phyloP scores from a whole-genome alignment of 2,888 invertebrate genomes.

The Dynastes grantii region DNA sequence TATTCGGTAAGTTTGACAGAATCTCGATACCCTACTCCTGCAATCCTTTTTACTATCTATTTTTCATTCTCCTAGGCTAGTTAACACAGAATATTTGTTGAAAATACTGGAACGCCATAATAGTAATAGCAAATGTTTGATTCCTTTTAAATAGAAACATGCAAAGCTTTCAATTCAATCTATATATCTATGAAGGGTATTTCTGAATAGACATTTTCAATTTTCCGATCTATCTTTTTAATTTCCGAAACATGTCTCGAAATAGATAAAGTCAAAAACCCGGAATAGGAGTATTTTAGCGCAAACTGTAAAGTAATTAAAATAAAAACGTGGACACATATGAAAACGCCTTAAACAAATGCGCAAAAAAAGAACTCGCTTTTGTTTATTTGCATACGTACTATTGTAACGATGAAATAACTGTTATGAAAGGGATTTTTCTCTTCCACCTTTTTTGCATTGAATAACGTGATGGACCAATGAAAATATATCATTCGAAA shows the following conservation, averaged over 20 bases:
- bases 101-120: too few relatives aligned
- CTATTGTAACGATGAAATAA: constrained; percentile 42
- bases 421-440: constrained; percentile 46
- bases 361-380: background rate
- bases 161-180: too few relatives aligned
- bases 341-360: constrained; percentile 12
- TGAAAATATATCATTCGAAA: constrained; percentile 54
- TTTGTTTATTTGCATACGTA: constrained; percentile 13
- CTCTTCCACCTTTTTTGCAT: constrained; percentile 46
- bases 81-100: too few relatives aligned
- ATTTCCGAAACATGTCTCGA: constrained; percentile 62
- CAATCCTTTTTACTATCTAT: background rate
- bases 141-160: too few relatives aligned
- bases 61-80: too few relatives aligned
- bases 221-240: too few relatives aligned
- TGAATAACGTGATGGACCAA: constrained; percentile 52
- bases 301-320: background rate
- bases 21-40: background rate
- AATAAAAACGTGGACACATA: background rate
- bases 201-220: too few relatives aligned
- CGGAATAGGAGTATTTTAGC: constrained; percentile 60
- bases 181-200: too few relatives aligned
- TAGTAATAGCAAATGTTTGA: too few relatives aligned
- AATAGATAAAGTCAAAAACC: constrained; percentile 69
- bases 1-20: constrained; percentile 70